Conservation (phyloP, 2,888 invertebrate genomes). For the Heterodera filipjevi region DNA sequence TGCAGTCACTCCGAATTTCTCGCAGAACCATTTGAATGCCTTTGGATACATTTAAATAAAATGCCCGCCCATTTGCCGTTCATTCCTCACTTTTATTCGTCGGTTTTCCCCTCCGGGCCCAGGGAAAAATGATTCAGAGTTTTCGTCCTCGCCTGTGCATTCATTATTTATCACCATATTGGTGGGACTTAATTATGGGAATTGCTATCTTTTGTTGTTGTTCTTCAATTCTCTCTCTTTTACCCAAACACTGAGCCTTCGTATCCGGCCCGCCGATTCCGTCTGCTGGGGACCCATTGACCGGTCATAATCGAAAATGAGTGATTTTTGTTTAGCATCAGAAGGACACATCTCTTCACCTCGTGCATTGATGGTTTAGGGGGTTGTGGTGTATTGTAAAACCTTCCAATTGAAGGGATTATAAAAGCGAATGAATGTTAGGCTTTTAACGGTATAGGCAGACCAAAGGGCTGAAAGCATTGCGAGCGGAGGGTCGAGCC, state of each 20-base stretch:
- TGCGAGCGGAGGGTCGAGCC: conserved; percentile 62
- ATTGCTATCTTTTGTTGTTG: background rate
- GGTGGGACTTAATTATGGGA: conserved; percentile 38
- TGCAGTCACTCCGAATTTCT: conserved; percentile 54
- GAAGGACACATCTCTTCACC: too few relatives aligned
- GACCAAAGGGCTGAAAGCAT: conserved; percentile 59
- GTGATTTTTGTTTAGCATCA: too few relatives aligned
- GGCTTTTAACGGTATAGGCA: background rate
- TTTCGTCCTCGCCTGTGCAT: conserved; percentile 60
- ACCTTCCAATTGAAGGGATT: background rate
- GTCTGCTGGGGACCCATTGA: conserved; percentile 53
- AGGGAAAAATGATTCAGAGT: conserved; percentile 19
- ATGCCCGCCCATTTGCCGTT: background rate
- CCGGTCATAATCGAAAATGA: conserved; percentile 55
- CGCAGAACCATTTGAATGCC: conserved; percentile 64
- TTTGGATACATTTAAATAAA: conserved; percentile 18
- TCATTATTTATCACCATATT: conserved; percentile 59
- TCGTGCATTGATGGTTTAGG: conserved; percentile 66
- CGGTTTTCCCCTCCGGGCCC: conserved; percentile 61
- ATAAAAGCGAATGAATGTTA: background rate
- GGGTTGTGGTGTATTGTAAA: conserved; percentile 65
- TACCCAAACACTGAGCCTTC: conserved; percentile 47
- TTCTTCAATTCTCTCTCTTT: background rate
- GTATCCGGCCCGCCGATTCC: conserved; percentile 48
- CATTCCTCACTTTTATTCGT: conserved; percentile 46